These are phyloP conservation scores for Tenthredo notha DNA, from an alignment of 2,888 invertebrate species.

Conservation along the genomic window DNA sequence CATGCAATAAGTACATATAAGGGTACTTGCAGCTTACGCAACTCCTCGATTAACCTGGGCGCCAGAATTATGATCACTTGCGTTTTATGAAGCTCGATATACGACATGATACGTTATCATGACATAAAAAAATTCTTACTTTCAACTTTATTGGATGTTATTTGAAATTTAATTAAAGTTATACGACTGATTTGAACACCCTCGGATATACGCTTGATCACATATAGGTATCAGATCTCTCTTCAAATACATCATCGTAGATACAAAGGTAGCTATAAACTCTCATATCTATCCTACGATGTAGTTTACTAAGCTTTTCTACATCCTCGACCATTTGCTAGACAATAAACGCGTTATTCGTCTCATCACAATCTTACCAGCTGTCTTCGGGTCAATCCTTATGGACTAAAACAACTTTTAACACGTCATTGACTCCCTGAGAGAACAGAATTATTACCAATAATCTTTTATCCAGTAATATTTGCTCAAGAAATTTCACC, in stretches of 20 bases:
- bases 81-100: neutral
- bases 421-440: neutral
- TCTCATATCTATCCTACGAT: neutral
- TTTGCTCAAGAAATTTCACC: neutral
- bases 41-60: neutral
- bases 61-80: conserved; percentile 34
- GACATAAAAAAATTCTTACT: conserved; percentile 38
- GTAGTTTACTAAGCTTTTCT: conserved; percentile 11
- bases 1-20: neutral
- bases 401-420: neutral
- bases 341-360: conserved; percentile 3
- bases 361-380: conserved; percentile 1
- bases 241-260: neutral
- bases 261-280: conserved; percentile 5
- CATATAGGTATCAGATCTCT: neutral
- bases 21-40: conserved; percentile 5
- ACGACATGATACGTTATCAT: conserved; percentile 14
- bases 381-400: neutral
- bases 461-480: neutral
- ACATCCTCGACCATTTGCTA: conserved; percentile 11
- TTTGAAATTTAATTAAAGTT: conserved; percentile 52
- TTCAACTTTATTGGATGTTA: conserved; percentile 44
- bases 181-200: conserved; percentile 33
- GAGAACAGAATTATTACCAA: neutral
- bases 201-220: neutral